Evolutionary conservation across 1,140 invertebrate genomes (phyloP), one percentile per base, ranked within the genome.

Genomic region (Brachionus plicatilis): DNA sequence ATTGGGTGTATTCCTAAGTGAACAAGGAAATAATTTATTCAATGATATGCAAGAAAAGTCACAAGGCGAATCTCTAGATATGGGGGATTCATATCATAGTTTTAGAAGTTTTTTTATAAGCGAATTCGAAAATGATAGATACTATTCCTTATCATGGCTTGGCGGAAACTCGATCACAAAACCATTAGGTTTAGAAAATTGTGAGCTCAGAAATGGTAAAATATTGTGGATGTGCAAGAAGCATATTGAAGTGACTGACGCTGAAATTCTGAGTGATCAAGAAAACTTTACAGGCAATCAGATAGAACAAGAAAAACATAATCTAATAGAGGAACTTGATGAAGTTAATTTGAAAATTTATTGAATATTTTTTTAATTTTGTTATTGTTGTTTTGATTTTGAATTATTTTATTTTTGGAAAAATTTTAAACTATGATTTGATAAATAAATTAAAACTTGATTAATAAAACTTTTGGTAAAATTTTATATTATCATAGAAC

Each of bases 171-270:
- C 53, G 20, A 60, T 3, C 14, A 68, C 14, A 14, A 41, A 68
- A 33, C 12, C 33, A 14, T 14, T 33, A n/a, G 33, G 33, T 12
- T 68, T 78, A 45, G 50, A 78, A 56, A 27, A 56, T 14, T 89
- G 88, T 84, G 87, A 87, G 83, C 85, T 88, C n/a, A 88, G 87
- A 24, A 88, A 87, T 86, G 88, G 88, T n/a, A 88, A 89, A 85
- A 86, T 88, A 50, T 86, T 87, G 65, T 89, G 88, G 88, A 82
- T 89, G 29, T 89, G 88, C 86, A 70, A 85, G 4, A 72, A 86
- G 17, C 88, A 89, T 79, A 85, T 88, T 56, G 85, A 86, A 27
- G 86, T 85, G 11, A 85, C 87, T 17, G 85, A 87, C 45, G 80
- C 53, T 14, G 41, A 78, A 27, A 45, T 78, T 68, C 2, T 68